Evolutionary conservation across 2,888 invertebrate genomes (phyloP).

Genomic region (Clunio marinus): DNA sequence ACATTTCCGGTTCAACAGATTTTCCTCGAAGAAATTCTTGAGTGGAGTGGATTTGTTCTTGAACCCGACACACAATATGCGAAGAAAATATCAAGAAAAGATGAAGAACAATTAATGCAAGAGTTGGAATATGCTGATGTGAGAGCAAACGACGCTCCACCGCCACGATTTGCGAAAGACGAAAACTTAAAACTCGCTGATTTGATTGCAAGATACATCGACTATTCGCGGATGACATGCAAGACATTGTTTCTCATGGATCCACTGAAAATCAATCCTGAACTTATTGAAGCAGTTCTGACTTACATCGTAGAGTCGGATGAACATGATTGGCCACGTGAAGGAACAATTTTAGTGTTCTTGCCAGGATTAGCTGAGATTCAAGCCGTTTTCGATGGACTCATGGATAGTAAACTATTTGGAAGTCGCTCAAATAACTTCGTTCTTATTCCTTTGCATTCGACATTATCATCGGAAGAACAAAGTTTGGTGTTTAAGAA

Average conservation of each 20-base stretch:
- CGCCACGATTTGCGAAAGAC: slow-evolving; percentile 63
- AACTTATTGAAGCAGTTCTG: slow-evolving; percentile 67
- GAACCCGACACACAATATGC: slow-evolving; percentile 59
- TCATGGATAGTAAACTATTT: slow-evolving; percentile 62
- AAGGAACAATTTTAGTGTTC: slow-evolving; percentile 74
- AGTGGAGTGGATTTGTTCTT: slow-evolving; percentile 58
- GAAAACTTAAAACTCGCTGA: slow-evolving; percentile 67
- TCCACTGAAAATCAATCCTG: slow-evolving; percentile 70
- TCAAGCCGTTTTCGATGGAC: slow-evolving; percentile 63
- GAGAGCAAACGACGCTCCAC: slow-evolving; percentile 54
- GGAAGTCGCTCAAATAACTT: slow-evolving; percentile 63
- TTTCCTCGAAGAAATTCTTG: slow-evolving; percentile 77
- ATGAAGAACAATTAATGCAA: slow-evolving; percentile 57
- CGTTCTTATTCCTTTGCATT: slow-evolving; percentile 77
- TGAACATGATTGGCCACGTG: slow-evolving; percentile 52
- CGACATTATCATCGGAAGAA: slow-evolving; percentile 77
- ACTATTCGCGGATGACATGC: slow-evolving; percentile 60
- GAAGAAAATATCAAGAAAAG: slow-evolving; percentile 61
- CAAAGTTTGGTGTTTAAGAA: slow-evolving; percentile 70
- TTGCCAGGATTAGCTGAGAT: slow-evolving; percentile 78
- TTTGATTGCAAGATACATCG: slow-evolving; percentile 62
- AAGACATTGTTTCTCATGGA: slow-evolving; percentile 75
- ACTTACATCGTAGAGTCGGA: slow-evolving; percentile 66
- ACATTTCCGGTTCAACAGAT: slow-evolving; percentile 80
- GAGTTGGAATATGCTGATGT: slow-evolving; percentile 64